Base-by-base conservation (phyloP, 1,140 invertebrate species). In the Helicoverpa zea region DNA sequence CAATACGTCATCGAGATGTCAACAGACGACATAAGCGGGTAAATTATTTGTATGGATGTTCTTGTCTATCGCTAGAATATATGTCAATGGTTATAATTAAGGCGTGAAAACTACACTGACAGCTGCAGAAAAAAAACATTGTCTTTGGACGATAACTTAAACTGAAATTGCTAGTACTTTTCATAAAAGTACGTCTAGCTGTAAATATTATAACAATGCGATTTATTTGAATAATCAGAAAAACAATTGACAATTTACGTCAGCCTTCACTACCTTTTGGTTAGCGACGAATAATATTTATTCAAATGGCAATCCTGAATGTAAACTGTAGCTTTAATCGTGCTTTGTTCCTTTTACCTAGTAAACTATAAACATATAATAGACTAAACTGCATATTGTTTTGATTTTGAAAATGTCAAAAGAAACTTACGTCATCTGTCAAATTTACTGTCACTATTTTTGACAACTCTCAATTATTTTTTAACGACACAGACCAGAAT, bases 201-300 rank as follows among this genome's bases (percentile, higher is more conserved):
- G 16, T 59, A 11, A 74, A 4, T 47, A n/a, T 51, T 51, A 58
- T 18, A 58, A 54, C 11, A 23, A 30, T 10, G 23, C n/a, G 29
- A 43, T 56, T 29, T 74, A n/a, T 59, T 59, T 59, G 35, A 74
- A 43, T 56, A 74, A 75, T 35, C 18, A 59, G n/a, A 58, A 58
- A 61, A 61, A 18, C 23, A 61, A 49, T 75, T 59, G 61, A 43
- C 58, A 43, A 16, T 61, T 75, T 16, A 61, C 56, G 73, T 61
- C 56, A 74, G 30, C 29, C n/a, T 61, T 61, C n/a, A 18, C 47
- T 49, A 61, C 16, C 5, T 16, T 74, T 74, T 59, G 30, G 35
- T 23, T 61, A 29, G 5, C 11, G 61, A 61, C 52, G 51, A 29
- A 70, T 54, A 70, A 70, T 58, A 58, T 73, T 73, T 73, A 51